Evolutionary conservation across 2,113 vertebrate species (phyloP).

Genomic region (Urocynchramus pylzowi): DNA sequence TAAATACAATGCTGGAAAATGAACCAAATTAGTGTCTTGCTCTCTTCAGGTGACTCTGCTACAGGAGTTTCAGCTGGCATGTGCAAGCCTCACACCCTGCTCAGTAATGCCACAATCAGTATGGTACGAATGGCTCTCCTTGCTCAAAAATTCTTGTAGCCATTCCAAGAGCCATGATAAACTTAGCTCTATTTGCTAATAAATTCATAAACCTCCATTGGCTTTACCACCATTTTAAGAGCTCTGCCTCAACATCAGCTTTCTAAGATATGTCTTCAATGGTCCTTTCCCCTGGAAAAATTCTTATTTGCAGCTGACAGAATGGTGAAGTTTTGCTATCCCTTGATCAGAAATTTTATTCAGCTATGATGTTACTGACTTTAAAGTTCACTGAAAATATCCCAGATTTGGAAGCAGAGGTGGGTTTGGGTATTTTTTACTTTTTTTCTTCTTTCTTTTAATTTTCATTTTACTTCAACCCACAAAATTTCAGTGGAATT

Average conservation of each 20-base stretch:
- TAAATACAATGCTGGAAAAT: neutral
- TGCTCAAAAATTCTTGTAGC: neutral
- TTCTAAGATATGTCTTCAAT: neutral
- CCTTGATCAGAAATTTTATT: neutral
- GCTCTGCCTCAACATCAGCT: neutral
- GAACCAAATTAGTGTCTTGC: neutral
- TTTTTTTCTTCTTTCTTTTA: neutral
- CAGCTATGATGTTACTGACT: neutral
- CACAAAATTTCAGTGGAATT: neutral
- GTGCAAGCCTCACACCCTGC: neutral
- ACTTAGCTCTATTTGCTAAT: neutral
- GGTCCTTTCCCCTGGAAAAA: neutral
- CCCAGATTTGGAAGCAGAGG: neutral
- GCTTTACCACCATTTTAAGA: neutral
- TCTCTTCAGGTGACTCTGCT: neutral
- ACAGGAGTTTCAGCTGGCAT: neutral
- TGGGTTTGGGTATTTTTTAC: neutral
- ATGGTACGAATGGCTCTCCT: accelerated
- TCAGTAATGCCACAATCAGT: too few species aligned
- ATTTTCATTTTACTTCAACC: neutral
- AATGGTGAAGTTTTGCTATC: neutral
- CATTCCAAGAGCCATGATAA: neutral
- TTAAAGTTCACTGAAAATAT: neutral
- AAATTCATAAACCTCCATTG: accelerated
- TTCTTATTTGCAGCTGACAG: neutral